These are phyloP conservation scores for Augochlorella aurata DNA, from an alignment of 2,888 invertebrate genomes.

Conservation along the genomic window DNA sequence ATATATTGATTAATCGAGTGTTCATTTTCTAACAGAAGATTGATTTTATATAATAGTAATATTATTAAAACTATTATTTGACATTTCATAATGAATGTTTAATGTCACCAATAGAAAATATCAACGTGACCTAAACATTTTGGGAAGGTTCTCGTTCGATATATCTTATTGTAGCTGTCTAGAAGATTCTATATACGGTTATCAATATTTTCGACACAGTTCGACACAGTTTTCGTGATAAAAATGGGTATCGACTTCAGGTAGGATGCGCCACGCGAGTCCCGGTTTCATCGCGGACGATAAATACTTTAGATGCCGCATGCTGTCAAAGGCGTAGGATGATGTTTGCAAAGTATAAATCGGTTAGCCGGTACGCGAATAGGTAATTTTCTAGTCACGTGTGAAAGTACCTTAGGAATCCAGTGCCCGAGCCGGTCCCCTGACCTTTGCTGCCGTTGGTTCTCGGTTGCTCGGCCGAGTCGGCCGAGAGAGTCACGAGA, in stretches of 20 bases:
- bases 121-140: no score
- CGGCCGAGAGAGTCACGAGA: slow-evolving; percentile 33
- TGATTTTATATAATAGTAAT: no score
- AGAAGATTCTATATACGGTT: background rate
- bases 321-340: slow-evolving; percentile 30
- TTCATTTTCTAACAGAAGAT: no score
- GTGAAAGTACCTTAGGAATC: slow-evolving; percentile 80
- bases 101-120: no score
- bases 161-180: background rate
- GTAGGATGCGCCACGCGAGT: background rate
- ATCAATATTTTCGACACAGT: slow-evolving; percentile 3
- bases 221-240: background rate
- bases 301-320: slow-evolving; percentile 23
- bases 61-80: no score
- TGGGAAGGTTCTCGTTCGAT: no score
- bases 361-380: slow-evolving; percentile 64
- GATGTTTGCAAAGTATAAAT: slow-evolving; percentile 66
- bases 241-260: background rate
- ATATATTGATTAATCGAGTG: no score
- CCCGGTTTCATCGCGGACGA: background rate
- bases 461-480: slow-evolving; percentile 49
- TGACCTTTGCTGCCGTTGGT: slow-evolving; percentile 72
- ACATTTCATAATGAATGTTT: no score
- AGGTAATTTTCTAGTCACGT: slow-evolving; percentile 79
- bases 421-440: slow-evolving; percentile 74